Percentiles rank a stretch among this genome's conserved stretches.
These are phyloP conservation scores for Meandrina meandrites DNA, from an alignment of 92 coral and sea anemone species.

Conservation along the genomic window DNA sequence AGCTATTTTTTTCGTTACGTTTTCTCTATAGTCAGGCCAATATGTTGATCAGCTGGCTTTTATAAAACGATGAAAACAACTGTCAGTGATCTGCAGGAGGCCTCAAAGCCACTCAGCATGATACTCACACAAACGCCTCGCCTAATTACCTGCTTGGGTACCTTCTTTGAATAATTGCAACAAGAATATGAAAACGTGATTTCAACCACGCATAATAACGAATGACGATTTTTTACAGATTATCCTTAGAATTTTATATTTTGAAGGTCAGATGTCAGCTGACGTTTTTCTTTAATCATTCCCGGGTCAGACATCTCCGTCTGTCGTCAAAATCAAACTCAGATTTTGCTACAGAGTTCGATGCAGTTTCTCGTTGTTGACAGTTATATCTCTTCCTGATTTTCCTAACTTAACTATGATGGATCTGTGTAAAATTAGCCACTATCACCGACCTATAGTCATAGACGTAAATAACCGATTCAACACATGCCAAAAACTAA, in stretches of 20 bases:
- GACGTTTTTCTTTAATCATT: not conserved
- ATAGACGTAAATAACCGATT: not conserved
- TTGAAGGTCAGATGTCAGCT: not conserved
- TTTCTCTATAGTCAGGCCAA: not conserved
- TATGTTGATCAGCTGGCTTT: constrained; percentile 21
- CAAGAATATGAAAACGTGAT: not conserved
- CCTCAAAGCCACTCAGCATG: not conserved
- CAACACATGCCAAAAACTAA: not conserved
- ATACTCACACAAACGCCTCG: not conserved
- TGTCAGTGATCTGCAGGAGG: not conserved
- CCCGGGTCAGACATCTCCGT: not conserved
- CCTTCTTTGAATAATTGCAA: constrained; percentile 8
- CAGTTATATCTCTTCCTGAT: not conserved
- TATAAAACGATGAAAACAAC: constrained; percentile 22
- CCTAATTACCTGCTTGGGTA: not conserved
- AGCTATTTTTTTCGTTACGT: not conserved
- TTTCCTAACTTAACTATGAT: not conserved
- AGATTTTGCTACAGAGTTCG: not conserved
- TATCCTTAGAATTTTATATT: not conserved
- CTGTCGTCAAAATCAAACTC: not conserved
- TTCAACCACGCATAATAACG: not conserved
- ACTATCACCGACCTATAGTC: not conserved
- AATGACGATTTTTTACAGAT: not conserved
- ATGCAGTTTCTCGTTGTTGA: not conserved
- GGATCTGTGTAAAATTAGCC: not conserved